Conservation (phyloP, 2,113 vertebrate species). For the Periophthalmodon schlosseri region DNA sequence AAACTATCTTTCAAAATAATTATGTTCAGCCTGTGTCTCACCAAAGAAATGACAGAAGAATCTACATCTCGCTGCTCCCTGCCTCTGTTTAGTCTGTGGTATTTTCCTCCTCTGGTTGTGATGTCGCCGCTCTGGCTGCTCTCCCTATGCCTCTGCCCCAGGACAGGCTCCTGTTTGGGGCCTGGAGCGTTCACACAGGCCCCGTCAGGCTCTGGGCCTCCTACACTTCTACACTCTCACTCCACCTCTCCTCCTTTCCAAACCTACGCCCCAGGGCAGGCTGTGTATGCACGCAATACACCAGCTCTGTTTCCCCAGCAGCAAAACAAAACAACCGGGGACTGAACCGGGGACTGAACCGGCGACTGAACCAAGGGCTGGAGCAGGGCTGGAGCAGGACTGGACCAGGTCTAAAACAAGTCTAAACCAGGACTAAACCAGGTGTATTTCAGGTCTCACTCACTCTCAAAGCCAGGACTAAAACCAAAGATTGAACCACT, state of each 20-base stretch:
- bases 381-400: no score
- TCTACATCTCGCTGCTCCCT: no score
- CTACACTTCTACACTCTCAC: constrained; percentile 12
- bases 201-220: constrained; percentile 18
- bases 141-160: constrained; percentile 12
- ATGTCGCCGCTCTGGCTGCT: constrained; percentile 14
- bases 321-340: neutral
- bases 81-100: neutral
- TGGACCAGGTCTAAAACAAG: no score
- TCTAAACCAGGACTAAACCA: no score
- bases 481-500: no score
- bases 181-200: constrained; percentile 34
- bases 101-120: neutral
- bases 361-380: no score
- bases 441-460: no score
- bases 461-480: no score
- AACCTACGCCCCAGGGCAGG: constrained; percentile 20
- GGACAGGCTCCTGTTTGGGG: constrained; percentile 25
- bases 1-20: no score
- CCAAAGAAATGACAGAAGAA: no score
- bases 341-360: no score
- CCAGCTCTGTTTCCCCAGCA: constrained; percentile 8
- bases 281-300: constrained; percentile 11
- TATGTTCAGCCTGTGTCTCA: no score
- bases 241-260: neutral